phyloP scores from a whole-genome alignment of 2,113 vertebrate species.

The Sclerurus mexicanus region DNA sequence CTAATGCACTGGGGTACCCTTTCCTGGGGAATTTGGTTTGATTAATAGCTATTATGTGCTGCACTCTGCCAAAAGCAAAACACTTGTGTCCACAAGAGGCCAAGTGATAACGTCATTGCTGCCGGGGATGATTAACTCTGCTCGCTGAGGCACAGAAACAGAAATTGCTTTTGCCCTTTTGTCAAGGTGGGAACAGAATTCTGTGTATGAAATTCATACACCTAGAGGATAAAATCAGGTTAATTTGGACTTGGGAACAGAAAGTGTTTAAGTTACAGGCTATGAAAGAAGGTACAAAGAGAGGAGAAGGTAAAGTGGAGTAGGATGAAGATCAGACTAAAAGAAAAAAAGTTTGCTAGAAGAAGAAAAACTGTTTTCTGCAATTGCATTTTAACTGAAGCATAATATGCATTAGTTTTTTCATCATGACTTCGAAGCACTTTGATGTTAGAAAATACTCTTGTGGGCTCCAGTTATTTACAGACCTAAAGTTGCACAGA shows the following conservation, averaged over 20 bases:
- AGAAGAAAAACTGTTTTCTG: background rate
- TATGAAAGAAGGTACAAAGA: background rate
- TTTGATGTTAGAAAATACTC: constrained; percentile 2
- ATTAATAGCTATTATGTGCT: constrained; percentile 6
- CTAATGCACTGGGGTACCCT: background rate
- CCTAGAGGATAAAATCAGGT: background rate
- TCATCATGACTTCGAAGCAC: background rate
- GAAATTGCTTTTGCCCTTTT: constrained; percentile 38
- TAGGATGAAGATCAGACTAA: background rate
- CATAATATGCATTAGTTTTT: constrained; percentile 6
- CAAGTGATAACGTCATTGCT: constrained; percentile 47
- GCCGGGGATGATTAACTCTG: constrained; percentile 42
- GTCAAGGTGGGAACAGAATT: constrained; percentile 23
- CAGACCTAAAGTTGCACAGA: constrained; percentile 1
- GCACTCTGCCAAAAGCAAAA: constrained; percentile 48
- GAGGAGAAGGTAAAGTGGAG: background rate
- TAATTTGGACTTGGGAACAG: background rate
- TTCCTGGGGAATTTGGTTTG: constrained; percentile 7
- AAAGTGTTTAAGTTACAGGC: background rate
- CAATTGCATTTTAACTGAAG: background rate
- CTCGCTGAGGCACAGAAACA: background rate
- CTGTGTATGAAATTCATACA: background rate
- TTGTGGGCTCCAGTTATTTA: background rate
- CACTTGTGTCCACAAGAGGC: constrained; percentile 38
- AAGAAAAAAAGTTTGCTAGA: background rate